These are phyloP conservation scores for Drosophila imparisetae DNA, from an alignment of 2,888 invertebrate genomes.

Conservation along the genomic window DNA sequence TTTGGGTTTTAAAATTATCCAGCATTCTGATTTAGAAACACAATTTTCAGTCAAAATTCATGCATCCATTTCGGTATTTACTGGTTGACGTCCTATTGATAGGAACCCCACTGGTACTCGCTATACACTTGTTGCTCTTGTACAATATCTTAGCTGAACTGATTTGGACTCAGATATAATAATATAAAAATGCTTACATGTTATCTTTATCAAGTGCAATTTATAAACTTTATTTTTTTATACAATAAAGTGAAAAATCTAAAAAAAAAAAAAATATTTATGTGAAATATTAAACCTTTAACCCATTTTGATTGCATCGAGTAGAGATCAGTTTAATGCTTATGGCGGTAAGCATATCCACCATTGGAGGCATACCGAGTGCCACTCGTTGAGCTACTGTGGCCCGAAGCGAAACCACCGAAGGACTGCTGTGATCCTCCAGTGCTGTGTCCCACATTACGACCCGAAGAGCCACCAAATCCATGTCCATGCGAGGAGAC, in stretches of 20 bases:
- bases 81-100: no score
- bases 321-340: constrained; percentile 50
- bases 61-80: no score
- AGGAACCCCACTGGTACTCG: no score
- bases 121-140: no score
- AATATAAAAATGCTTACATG: background rate
- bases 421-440: constrained; percentile 20
- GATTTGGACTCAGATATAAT: background rate
- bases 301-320: constrained; percentile 10
- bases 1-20: no score
- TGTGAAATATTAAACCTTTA: constrained; percentile 4
- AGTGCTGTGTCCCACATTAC: constrained; percentile 26
- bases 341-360: constrained; percentile 69
- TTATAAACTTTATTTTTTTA: constrained; percentile 16
- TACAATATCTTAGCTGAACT: background rate
- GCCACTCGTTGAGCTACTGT: constrained; percentile 32
- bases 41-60: no score
- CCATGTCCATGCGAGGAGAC: constrained; percentile 28
- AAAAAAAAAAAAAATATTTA: constrained; percentile 30
- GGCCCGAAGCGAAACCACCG: constrained; percentile 11
- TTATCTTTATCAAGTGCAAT: background rate
- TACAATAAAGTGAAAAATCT: constrained; percentile 4
- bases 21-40: no score
- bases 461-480: constrained; percentile 26
- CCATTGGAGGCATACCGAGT: constrained; percentile 73